Base-by-base conservation (phyloP, 1,140 invertebrate genomes). In the Sycobia sp. region DNA sequence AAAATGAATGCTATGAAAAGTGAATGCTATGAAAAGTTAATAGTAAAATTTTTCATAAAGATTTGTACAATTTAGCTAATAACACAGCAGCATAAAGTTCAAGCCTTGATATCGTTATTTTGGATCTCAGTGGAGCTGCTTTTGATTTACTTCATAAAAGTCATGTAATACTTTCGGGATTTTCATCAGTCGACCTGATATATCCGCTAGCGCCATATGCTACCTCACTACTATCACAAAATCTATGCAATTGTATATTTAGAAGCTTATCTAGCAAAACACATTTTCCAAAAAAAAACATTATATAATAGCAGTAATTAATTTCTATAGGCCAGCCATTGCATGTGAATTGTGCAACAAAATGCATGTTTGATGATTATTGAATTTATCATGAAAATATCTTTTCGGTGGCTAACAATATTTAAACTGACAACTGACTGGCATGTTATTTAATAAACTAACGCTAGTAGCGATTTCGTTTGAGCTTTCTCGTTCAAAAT, bases 211-310 rank as follows among this genome's bases (percentile, higher is more conserved):
- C n/a, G n/a, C n/a, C n/a, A n/a, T n/a, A n/a, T n/a, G n/a, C n/a
- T n/a, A n/a, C n/a, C n/a, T n/a, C 46, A 11, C 61, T 59, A 3
- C 38, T 39, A 27, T 63, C 61, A n/a, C 51, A 63, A n/a, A 63
- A 63, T 41, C 61, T 53, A 41, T 63, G 61, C 29, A 63, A 4
- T 18, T 51, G 27, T 8, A 51, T 18, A 18, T 36, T 3, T 2
- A 20, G 2, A 0, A 29, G 49, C 5, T 39, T 16, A 22, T 39
- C 50, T 8, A 53, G 22, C 13, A 53, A 1, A 1, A 53, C 18
- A 22, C 11, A 11, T 2, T 34, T 7, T 34, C 36, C 32, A 25
- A 25, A 4, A 8, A 20, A n/a, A 20, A 14, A 39, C 9, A 10
- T 39, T n/a, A 14, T 5, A 14, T n/a, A 10, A 39, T 9, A 39